Percentiles rank a stretch among this genome's conserved stretches.
These are phyloP conservation scores for Heteromormyrus szaboi DNA, from an alignment of 2,797 vertebrate genomes.

Conservation along the genomic window DNA sequence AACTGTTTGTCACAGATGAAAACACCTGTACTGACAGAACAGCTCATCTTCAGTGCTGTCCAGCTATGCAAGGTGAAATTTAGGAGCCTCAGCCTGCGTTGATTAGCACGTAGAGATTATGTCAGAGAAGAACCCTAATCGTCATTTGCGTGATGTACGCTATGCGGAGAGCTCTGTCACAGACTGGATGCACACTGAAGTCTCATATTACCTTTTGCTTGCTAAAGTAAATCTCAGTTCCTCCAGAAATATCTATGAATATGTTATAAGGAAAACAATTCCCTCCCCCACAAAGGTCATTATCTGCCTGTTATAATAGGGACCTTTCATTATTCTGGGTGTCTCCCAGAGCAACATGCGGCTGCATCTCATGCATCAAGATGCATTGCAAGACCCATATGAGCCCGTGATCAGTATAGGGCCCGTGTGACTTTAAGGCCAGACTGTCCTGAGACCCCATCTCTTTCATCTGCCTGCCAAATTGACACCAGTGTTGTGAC, in stretches of 20 bases:
- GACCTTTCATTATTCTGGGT: neutral
- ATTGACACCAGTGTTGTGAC: neutral
- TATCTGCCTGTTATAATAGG: slow-evolving; percentile 2
- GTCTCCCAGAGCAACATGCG: neutral
- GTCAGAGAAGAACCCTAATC: neutral
- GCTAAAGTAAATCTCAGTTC: neutral
- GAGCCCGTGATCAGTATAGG: neutral
- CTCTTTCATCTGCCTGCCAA: neutral
- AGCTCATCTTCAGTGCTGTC: neutral
- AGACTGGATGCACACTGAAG: neutral
- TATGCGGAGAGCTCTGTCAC: neutral
- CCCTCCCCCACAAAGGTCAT: slow-evolving; percentile 1
- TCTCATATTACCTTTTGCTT: neutral
- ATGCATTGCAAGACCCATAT: neutral
- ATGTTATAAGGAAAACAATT: neutral
- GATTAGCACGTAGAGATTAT: neutral
- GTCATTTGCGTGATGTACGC: neutral
- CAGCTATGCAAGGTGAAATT: neutral
- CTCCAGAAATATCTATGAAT: neutral
- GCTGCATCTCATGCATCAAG: neutral
- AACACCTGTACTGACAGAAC: neutral
- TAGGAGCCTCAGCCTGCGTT: neutral
- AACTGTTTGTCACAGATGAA: neutral
- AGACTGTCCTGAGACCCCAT: neutral
- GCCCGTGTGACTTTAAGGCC: neutral